Evolutionary conservation across 37 sponge, comb jelly and placozoan genomes (phyloP), one percentile per base, ranked within the genome.

Genomic region (Amphimedon queenslandica): DNA sequence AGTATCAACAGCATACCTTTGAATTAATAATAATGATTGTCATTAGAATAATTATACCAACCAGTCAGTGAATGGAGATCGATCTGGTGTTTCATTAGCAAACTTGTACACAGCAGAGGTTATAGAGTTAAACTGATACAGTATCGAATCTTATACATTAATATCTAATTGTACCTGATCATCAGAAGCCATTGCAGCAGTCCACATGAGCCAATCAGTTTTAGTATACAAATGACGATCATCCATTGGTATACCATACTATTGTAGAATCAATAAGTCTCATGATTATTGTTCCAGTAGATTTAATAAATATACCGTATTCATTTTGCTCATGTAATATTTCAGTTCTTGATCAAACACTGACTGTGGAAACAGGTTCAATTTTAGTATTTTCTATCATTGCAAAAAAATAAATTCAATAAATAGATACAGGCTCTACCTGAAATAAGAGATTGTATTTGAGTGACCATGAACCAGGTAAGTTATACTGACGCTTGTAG

Each of bases 171-270:
- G 51, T 70, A 82, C 75, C 70, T 77, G 79, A 23, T 73, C 65
- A 27, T 79, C 64, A 37, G 20, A 57, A 6, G 80, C 84, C 76
- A 88, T 75, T 30, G 89, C 84, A 61, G 89, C 89, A 3, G 70
- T 65, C 89, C 89, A 88, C 89, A 88, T 88, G 71, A 67, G 28
- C 89, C 89, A 88, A 60, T 88, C 89, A 63, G 80, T 40, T 63
- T 88, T 88, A 74, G 89, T 88, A 53, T 72, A 88, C 25, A 66
- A 58, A 20, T 66, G 35, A 24, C 84, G 74, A 42, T 74, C 58
- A 74, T 88, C 89, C 74, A 88, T 55, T 25, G 84, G 84, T n/a
- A 88, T 64, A 3, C 89, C 89, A 83, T 78, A 88, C 71, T 71
- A 39, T 13, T 40, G 38, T 32, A 2, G 37, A 24, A 37, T 29